phyloP scores from a whole-genome alignment of 2,797 vertebrate genomes.

The Anabacerthia variegaticeps region DNA sequence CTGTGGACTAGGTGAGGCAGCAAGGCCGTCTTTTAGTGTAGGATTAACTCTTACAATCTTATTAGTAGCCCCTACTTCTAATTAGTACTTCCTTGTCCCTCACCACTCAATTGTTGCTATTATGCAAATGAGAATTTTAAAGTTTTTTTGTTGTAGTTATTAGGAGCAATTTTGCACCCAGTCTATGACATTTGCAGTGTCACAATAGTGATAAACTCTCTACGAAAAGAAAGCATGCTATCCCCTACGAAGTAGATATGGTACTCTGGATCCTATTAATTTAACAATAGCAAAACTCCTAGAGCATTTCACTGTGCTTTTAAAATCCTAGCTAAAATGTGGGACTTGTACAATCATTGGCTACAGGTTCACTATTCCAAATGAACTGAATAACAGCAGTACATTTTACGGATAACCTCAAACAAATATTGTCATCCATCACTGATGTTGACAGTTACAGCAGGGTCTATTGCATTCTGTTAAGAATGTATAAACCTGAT shows the following conservation, averaged over 20 bases:
- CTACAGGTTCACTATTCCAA: conserved; percentile 73
- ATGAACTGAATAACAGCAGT: conserved; percentile 67
- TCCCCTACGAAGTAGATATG: conserved; percentile 39
- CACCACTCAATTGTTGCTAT: background rate
- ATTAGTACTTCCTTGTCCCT: conserved; percentile 10
- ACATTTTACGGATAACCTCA: conserved; percentile 63
- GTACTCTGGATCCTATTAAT: conserved; percentile 59
- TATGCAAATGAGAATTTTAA: conserved; percentile 1
- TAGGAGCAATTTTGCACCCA: conserved; percentile 45
- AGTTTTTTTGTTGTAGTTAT: conserved; percentile 9
- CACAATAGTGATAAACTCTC: conserved; percentile 35
- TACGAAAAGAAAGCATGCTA: conserved; percentile 59
- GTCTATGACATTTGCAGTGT: conserved; percentile 20
- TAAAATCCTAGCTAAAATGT: conserved; percentile 71
- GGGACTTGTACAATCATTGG: conserved; percentile 53
- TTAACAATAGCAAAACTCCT: conserved; percentile 68
- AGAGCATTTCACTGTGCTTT: conserved; percentile 67
- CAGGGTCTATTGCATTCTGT: conserved; percentile 67
- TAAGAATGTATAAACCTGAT: conserved; percentile 69
- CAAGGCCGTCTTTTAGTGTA: background rate
- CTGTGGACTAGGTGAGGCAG: background rate
- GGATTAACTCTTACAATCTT: background rate
- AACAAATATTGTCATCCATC: conserved; percentile 62
- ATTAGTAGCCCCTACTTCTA: background rate
- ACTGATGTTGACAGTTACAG: conserved; percentile 62